These are phyloP conservation scores for Lagocephalus sceleratus DNA, from an alignment of 2,797 vertebrate genomes.

Conservation along the genomic window DNA sequence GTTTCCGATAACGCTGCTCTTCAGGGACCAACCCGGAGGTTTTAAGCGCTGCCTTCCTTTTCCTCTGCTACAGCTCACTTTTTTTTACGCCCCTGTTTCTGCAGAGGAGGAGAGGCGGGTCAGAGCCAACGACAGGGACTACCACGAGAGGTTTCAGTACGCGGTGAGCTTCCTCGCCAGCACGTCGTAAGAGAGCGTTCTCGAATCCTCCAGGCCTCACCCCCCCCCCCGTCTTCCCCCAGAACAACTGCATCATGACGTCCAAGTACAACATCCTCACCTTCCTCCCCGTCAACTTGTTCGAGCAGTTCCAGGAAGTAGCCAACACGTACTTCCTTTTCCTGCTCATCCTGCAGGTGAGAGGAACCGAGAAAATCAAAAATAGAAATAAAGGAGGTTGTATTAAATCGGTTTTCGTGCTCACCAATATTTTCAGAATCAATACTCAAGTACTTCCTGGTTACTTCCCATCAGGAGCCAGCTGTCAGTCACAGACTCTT, in stretches of 20 bases:
- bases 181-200: not conserved
- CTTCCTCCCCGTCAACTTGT: slow-evolving; percentile 94
- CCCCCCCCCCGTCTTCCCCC: slow-evolving; percentile 1
- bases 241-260: slow-evolving; percentile 96
- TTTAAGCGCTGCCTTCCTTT: slow-evolving; percentile 3
- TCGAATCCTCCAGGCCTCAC: not conserved
- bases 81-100: slow-evolving; percentile 20
- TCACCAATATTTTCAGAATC: too few relatives aligned
- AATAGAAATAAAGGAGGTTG: too few relatives aligned
- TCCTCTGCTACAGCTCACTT: slow-evolving; percentile 11
- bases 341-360: slow-evolving; percentile 93
- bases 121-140: slow-evolving; percentile 87
- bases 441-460: too few relatives aligned
- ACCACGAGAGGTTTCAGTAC: slow-evolving; percentile 95
- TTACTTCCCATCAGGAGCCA: too few relatives aligned
- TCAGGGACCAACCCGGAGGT: slow-evolving; percentile 1
- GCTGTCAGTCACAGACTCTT: too few relatives aligned
- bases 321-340: slow-evolving; percentile 97
- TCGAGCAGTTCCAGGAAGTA: slow-evolving; percentile 97
- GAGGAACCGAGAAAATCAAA: not conserved
- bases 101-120: slow-evolving; percentile 92
- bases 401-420: too few relatives aligned
- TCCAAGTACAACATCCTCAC: slow-evolving; percentile 94
- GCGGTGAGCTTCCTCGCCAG: slow-evolving; percentile 76
- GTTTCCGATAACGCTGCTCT: slow-evolving; percentile 2